Percentiles rank a stretch among this genome's conserved stretches.
Conservation (phyloP, 2,888 invertebrate species). For the Apotomis betuletana region DNA sequence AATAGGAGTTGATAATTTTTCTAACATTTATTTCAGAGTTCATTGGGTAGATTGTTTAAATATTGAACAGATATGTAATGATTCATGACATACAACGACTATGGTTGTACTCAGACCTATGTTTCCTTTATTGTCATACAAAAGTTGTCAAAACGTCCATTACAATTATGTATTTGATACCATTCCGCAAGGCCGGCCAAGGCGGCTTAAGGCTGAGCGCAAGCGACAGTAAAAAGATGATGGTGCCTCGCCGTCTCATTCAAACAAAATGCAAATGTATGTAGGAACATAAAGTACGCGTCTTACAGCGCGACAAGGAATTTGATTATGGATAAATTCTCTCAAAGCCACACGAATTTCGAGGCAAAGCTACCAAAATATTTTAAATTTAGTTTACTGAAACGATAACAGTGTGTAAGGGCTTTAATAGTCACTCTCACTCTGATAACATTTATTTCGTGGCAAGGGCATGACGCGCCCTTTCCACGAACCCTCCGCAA, state of each 20-base stretch:
- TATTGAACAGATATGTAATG: too few species aligned
- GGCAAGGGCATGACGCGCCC: conserved; percentile 23
- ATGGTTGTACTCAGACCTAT: too few species aligned
- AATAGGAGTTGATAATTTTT: neutral
- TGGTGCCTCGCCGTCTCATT: conserved; percentile 15
- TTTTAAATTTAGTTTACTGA: too few species aligned
- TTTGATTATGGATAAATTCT: too few species aligned
- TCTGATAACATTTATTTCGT: neutral
- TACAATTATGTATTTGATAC: neutral
- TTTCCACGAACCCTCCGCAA: conserved; percentile 9
- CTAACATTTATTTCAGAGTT: too few species aligned
- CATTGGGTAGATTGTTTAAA: too few species aligned
- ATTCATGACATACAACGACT: too few species aligned
- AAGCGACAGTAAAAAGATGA: conserved; percentile 38
- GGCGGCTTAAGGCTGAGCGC: conserved; percentile 26
- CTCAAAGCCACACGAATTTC: too few species aligned
- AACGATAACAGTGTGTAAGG: neutral
- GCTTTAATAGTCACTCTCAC: neutral
- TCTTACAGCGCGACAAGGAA: too few species aligned
- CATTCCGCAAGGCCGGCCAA: conserved; percentile 23
- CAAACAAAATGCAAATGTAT: neutral
- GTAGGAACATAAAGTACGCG: too few species aligned
- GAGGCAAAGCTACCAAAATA: too few species aligned
- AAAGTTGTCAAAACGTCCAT: neutral
- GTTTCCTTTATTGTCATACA: neutral